Evolutionary conservation across 2,113 vertebrate genomes (phyloP), one percentile per base, ranked within the genome.

Genomic region (Lepus americanus): DNA sequence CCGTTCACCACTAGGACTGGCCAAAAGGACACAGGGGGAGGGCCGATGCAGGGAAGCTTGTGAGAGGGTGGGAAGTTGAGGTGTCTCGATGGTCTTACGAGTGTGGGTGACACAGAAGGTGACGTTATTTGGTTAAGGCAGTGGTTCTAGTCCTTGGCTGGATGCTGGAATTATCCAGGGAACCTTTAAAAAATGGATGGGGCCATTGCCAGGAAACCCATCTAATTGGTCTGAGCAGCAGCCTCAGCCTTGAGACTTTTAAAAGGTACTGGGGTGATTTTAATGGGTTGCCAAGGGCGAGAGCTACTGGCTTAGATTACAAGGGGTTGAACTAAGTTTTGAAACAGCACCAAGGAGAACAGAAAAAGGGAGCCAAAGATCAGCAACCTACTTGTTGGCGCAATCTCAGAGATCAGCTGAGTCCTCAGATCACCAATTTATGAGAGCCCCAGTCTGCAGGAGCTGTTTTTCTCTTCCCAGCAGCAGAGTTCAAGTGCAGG

Each of bases 181-280:
- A 82, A n/a, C 22, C 22, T 93, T 95, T 23, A 25, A 64, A 74
- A 92, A 83, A 81, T 3, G 23, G n/a, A 87, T 59, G 72, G 33
- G n/a, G 83, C 36, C 20, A n/a, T 27, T 89, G 53, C 66, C 44
- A 33, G 44, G 11, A 25, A 55, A 70, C 66, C 70, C 55, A 27
- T 53, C 36, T 39, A 70, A 74, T 70, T 61, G 27, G 16, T 72
- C 82, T 72, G 23, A 67, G 74, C 70, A 25, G 13, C 39, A 82
- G 39, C 31, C 9, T 17, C 59, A 49, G 55, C 53, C 61, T 14
- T 78, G 59, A 27, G n/a, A n/a, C 51, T 80, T 82, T 93, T 44
- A 12, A 33, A 36, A 63, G 53, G 9, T 67, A 53, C 12, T 92
- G 61, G 36, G 22, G 39, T 79, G 64, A 83, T 59, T 27, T 74